Percentiles rank a stretch among this genome's conserved stretches.
Evolutionary conservation across 2,888 invertebrate species (phyloP).

Genomic region (Aelia acuminata): DNA sequence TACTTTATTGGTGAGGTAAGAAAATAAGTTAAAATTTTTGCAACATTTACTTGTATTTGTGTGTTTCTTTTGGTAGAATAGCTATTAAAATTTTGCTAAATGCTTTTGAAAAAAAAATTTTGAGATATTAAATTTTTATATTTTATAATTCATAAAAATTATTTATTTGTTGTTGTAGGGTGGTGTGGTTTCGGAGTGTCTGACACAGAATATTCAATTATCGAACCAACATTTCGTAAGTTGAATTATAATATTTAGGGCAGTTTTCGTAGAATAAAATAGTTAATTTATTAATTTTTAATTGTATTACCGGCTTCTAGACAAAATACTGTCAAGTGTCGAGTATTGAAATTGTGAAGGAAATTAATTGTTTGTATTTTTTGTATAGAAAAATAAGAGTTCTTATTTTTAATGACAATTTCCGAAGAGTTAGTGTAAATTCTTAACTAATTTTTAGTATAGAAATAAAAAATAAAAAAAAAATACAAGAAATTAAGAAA

Average conservation of each 20-base stretch:
- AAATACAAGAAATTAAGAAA: background rate
- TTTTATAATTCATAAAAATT: conserved; percentile 39
- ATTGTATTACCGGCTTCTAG: background rate
- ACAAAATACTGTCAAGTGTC: background rate
- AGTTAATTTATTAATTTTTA: background rate
- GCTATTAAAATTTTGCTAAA: background rate
- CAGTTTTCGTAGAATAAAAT: conserved; percentile 41
- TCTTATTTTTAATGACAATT: background rate
- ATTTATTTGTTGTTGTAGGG: conserved; percentile 58
- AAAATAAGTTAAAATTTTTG: background rate
- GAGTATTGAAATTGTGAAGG: background rate
- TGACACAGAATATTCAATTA: conserved; percentile 55
- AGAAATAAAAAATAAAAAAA: no score
- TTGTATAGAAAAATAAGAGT: background rate
- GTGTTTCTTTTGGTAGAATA: background rate
- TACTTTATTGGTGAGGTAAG: conserved; percentile 25
- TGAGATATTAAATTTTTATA: background rate
- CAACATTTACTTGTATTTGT: background rate
- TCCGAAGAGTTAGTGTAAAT: background rate
- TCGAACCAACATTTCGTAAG: conserved; percentile 57
- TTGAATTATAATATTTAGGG: conserved; percentile 47
- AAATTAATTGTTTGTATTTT: background rate
- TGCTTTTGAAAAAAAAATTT: background rate
- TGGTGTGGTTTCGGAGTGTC: conserved; percentile 58
- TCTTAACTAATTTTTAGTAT: background rate